Conservation (phyloP, 1,140 invertebrate species). For the Formica selysi region DNA sequence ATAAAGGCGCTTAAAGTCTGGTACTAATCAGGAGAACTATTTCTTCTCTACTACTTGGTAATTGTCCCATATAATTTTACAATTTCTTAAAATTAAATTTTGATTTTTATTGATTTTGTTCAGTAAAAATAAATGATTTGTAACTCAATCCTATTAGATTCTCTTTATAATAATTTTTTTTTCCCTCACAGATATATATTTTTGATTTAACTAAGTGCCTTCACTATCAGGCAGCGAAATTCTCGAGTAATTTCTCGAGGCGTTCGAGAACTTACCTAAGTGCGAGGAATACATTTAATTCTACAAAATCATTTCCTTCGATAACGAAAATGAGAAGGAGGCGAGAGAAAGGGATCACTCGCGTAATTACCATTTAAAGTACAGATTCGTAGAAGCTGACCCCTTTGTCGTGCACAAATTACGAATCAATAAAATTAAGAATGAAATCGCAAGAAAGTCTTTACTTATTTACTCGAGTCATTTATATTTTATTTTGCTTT, state of each 20-base stretch:
- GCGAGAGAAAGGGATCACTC: constrained; percentile 40
- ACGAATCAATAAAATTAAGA: constrained; percentile 55
- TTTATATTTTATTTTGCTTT: background rate
- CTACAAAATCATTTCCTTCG: constrained; percentile 51
- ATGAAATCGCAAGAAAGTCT: constrained; percentile 18
- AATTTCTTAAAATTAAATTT: constrained; percentile 11
- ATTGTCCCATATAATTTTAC: background rate
- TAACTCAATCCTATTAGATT: background rate
- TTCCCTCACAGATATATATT: background rate
- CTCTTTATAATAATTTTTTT: constrained; percentile 3
- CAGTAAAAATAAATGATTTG: background rate
- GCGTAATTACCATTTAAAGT: constrained; percentile 58
- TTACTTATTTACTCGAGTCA: constrained; percentile 37
- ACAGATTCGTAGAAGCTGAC: constrained; percentile 21
- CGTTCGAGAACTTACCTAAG: constrained; percentile 22
- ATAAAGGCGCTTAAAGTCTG: background rate
- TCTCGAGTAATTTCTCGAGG: constrained; percentile 43
- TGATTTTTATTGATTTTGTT: background rate
- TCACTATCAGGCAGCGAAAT: constrained; percentile 33
- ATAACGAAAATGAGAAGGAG: constrained; percentile 33
- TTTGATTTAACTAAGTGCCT: constrained; percentile 5
- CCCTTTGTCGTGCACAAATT: constrained; percentile 49
- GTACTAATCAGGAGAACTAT: background rate
- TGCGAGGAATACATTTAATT: constrained; percentile 57
- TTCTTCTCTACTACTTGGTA: background rate